Conservation (phyloP, 2,888 invertebrate genomes). For the Bhutanitis thaidina region DNA sequence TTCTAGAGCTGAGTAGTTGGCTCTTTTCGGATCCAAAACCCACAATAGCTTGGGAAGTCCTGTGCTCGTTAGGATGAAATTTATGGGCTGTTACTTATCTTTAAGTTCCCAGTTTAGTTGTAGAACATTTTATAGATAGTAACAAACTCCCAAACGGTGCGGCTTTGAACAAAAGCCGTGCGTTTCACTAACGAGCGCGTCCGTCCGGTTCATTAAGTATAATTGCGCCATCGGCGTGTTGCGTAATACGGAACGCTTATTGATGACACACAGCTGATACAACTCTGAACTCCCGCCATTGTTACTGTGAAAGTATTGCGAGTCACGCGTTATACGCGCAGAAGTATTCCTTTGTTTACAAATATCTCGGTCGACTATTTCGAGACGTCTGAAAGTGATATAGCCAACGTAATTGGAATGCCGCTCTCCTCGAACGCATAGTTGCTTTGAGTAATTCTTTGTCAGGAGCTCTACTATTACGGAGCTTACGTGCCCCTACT, state of each 20-base stretch:
- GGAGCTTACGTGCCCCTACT: too few species aligned
- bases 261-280: slow-evolving; percentile 16
- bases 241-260: background rate
- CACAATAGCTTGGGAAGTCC: too few species aligned
- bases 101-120: too few species aligned
- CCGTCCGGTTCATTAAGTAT: slow-evolving; percentile 1
- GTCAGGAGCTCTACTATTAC: too few species aligned
- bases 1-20: too few species aligned
- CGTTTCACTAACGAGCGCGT: slow-evolving; percentile 10
- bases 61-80: too few species aligned
- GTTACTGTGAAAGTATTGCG: slow-evolving; percentile 11
- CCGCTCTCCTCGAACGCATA: background rate
- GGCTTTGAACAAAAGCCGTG: background rate
- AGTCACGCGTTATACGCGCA: background rate
- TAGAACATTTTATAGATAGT: too few species aligned
- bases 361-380: slow-evolving; percentile 14
- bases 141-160: too few species aligned
- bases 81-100: too few species aligned
- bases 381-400: slow-evolving; percentile 3
- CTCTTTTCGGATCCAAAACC: too few species aligned
- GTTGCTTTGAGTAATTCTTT: background rate
- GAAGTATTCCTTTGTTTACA: slow-evolving; percentile 14
- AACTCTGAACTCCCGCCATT: slow-evolving; percentile 14
- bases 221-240: background rate
- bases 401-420: background rate